phyloP scores from a whole-genome alignment of 2,113 vertebrate species.

The Thunnus maccoyii region DNA sequence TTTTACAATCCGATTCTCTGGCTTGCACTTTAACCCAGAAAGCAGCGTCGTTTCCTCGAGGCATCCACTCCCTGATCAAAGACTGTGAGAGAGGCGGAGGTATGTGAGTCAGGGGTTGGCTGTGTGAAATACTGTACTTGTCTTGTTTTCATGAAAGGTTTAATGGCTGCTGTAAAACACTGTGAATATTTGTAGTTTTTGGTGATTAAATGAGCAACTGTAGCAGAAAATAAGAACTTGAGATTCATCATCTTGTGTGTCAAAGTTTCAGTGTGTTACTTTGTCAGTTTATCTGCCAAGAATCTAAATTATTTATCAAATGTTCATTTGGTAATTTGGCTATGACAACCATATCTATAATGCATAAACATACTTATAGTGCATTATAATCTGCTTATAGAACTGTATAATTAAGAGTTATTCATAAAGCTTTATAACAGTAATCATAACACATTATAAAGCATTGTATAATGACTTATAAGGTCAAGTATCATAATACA shows the following conservation, averaged over 20 bases:
- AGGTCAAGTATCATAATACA: no score
- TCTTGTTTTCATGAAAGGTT: neutral
- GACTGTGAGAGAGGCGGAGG: neutral
- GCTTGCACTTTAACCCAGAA: slow-evolving; percentile 78
- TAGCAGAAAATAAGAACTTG: neutral
- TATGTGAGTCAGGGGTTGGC: slow-evolving; percentile 19
- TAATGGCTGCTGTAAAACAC: slow-evolving; percentile 12
- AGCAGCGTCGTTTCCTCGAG: slow-evolving; percentile 18
- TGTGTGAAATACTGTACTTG: slow-evolving; percentile 3
- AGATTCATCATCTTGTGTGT: neutral
- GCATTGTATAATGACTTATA: no score
- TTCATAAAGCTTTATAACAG: no score
- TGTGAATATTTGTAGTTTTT: neutral
- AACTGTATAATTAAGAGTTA: no score
- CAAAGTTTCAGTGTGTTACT: neutral
- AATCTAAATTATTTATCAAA: no score
- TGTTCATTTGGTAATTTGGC: no score
- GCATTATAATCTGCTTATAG: no score
- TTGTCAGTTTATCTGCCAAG: neutral
- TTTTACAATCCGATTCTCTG: slow-evolving; percentile 30
- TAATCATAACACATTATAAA: no score
- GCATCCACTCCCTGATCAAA: slow-evolving; percentile 40
- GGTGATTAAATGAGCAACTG: neutral
- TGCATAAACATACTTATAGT: no score
- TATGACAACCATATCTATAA: no score